Conservation (phyloP, 2,888 invertebrate genomes). For the Rhagium mordax region DNA sequence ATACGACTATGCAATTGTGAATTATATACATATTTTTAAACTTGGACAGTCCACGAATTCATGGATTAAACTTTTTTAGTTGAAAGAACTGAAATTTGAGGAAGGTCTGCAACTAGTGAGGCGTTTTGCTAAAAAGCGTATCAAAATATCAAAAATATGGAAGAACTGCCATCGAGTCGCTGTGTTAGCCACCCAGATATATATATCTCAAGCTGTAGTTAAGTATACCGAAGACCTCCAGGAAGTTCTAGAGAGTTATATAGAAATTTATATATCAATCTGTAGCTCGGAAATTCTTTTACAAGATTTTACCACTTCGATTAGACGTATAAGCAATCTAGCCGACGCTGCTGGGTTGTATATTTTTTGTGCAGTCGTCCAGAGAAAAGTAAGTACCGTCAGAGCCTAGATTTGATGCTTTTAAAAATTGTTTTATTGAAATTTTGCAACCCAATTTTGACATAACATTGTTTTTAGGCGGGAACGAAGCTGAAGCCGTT, state of each 20-base stretch:
- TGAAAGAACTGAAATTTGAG: conserved; percentile 72
- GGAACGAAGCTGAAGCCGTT: conserved; percentile 73
- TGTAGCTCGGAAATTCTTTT: conserved; percentile 61
- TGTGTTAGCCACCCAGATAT: conserved; percentile 73
- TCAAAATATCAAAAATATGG: conserved; percentile 73
- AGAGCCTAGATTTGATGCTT: neutral
- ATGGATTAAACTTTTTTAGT: conserved; percentile 64
- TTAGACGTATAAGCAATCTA: conserved; percentile 69
- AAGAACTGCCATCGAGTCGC: conserved; percentile 73
- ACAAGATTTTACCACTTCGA: conserved; percentile 60
- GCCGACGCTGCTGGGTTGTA: conserved; percentile 82
- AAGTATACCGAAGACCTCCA: conserved; percentile 68
- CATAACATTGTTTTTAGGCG: conserved; percentile 56
- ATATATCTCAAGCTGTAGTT: conserved; percentile 73
- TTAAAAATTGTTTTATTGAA: too few relatives aligned
- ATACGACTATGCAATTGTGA: too few relatives aligned
- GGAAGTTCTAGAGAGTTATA: conserved; percentile 62
- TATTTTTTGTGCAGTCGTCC: conserved; percentile 75
- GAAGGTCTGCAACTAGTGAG: conserved; percentile 74
- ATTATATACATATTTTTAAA: too few relatives aligned
- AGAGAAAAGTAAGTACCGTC: conserved; percentile 59
- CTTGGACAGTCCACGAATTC: too few relatives aligned
- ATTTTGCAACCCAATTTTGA: conserved; percentile 16
- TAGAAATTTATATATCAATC: conserved; percentile 67
- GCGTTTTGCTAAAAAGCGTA: conserved; percentile 70